phyloP scores from a whole-genome alignment of 2,113 vertebrate species.

The Gasterosteus nipponicus region DNA sequence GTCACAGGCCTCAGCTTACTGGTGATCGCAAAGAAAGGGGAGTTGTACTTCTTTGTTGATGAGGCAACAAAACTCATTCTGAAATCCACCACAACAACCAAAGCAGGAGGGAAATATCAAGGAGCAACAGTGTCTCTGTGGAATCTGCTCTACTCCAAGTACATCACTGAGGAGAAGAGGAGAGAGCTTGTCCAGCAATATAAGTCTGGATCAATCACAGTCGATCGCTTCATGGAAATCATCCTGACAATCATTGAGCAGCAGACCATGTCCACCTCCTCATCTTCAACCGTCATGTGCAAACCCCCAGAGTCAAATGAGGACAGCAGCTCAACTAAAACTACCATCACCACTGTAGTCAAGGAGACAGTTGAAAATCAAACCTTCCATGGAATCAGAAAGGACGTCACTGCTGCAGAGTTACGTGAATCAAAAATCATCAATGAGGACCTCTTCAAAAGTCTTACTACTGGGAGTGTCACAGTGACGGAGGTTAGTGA shows the following conservation, averaged over 20 bases:
- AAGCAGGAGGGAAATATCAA: constrained; percentile 77
- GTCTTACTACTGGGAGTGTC: constrained; percentile 77
- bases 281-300: background rate
- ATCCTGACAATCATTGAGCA: constrained; percentile 59
- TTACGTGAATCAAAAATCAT: background rate
- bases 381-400: constrained; percentile 18
- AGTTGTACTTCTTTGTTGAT: constrained; percentile 74
- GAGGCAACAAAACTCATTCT: constrained; percentile 62
- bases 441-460: constrained; percentile 57
- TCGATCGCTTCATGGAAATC: constrained; percentile 72
- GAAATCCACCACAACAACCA: constrained; percentile 75
- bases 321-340: constrained; percentile 76
- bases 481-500: constrained; percentile 65
- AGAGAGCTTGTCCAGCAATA: constrained; percentile 76
- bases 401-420: background rate
- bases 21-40: constrained; percentile 67
- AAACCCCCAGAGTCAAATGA: constrained; percentile 65
- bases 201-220: constrained; percentile 69
- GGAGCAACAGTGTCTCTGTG: constrained; percentile 76
- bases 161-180: constrained; percentile 62
- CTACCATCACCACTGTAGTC: constrained; percentile 76
- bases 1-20: constrained; percentile 63
- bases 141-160: constrained; percentile 83
- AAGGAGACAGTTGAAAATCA: constrained; percentile 24
- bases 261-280: constrained; percentile 25